Evolutionary conservation across 2,113 vertebrate genomes (phyloP), one percentile per base, ranked within the genome.

Genomic region (Cairina moschata): DNA sequence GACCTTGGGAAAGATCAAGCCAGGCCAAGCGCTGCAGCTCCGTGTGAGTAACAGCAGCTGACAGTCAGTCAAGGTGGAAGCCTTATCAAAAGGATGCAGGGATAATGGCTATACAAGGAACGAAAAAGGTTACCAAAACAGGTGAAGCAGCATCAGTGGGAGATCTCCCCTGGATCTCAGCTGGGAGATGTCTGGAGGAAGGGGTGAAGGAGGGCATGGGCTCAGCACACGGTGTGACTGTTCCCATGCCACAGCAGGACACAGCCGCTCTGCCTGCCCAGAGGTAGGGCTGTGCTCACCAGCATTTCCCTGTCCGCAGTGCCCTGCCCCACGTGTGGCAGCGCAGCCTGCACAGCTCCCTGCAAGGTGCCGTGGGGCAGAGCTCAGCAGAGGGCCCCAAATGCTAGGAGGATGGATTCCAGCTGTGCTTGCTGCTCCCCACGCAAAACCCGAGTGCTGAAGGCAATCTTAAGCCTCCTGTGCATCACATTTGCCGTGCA

Each of bases 1-100:
- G 79, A 56, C 65, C 28, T 91, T 72, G 82, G 63, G 68, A 91
- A 91, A 83, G 91, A 94, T 67, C 76, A 95, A 76, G 65, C 82
- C 52, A 74, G 71, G 78, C 91, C 74, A 36, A 95, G 59, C 2
- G 0, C 44, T 63, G 72, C 55, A 67, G 67, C 87, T 91, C 75
- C 85, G 5, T 88, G 82, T 65, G 82, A 91, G 46, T 9, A 84
- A 50, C 63, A 95, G 69, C 67, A 77, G 81, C 40, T 84, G 93
- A 69, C 58, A 55, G 89, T 31, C 71, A 82, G 81, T 58, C 6
- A 16, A 80, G 81, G 67, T 63, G 85, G 55, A 79, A 3, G 4
- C 48, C 29, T 72, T 40, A 84, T 67, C 69, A 62, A 77, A 96
- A 80, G 55, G 55, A 29, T 40, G 60, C 78, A 78, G 63, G 63